A percentile compares a stretch with the other conserved stretches of the same genome.
These are phyloP conservation scores for Rhabdornis inornatus DNA, from an alignment of 2,113 vertebrate species.

Conservation along the genomic window DNA sequence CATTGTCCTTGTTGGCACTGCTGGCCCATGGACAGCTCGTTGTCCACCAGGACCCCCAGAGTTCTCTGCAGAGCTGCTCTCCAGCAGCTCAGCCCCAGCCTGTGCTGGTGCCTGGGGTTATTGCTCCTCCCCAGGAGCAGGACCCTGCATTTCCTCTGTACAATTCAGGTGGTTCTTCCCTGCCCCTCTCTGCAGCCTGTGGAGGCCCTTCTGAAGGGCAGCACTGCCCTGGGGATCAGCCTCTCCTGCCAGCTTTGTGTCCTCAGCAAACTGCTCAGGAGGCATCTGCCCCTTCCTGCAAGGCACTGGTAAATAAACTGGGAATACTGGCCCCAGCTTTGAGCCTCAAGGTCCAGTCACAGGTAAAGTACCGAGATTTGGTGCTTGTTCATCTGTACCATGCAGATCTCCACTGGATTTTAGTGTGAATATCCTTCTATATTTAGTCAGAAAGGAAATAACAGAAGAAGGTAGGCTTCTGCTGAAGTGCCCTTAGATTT, in stretches of 20 bases:
- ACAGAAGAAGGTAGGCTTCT: neutral
- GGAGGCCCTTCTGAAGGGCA: neutral
- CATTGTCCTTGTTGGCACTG: neutral
- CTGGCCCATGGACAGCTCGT: neutral
- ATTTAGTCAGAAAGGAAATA: neutral
- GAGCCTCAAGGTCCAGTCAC: neutral
- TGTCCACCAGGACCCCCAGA: neutral
- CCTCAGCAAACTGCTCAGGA: accelerated
- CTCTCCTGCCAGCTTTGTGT: neutral
- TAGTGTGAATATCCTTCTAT: neutral
- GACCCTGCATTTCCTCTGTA: neutral
- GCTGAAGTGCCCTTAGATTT: neutral
- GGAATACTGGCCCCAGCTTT: neutral
- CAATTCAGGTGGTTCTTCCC: neutral
- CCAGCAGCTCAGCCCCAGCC: neutral
- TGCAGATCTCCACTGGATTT: neutral
- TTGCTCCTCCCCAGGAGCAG: neutral
- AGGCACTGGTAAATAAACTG: neutral
- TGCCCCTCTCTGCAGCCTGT: neutral
- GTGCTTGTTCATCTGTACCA: neutral
- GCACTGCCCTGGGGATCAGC: neutral
- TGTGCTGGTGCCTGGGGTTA: neutral
- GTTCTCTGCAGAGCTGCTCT: neutral
- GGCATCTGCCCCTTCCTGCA: neutral
- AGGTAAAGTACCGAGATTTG: neutral